Evolutionary conservation across 2,888 invertebrate genomes (phyloP).

Genomic region (Pachymerium ferrugineum): DNA sequence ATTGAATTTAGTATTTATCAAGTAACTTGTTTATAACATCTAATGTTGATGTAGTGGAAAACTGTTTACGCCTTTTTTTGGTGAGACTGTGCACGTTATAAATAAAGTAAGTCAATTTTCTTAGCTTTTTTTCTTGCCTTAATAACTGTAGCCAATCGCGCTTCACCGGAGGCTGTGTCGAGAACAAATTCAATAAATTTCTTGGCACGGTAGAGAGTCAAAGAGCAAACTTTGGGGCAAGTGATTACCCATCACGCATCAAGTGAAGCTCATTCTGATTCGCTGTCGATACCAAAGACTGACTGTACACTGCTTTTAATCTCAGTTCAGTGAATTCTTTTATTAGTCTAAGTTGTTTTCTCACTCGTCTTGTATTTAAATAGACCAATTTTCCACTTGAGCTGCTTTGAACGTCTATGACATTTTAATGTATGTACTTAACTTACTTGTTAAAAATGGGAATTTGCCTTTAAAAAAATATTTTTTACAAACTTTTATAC

Average conservation of each 20-base stretch:
- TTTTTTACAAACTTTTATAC: too few relatives aligned
- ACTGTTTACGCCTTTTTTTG: too few relatives aligned
- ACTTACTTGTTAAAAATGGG: too few relatives aligned
- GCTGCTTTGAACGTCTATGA: background rate
- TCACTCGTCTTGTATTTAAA: conserved; percentile 2
- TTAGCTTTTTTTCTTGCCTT: too few relatives aligned
- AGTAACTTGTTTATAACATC: too few relatives aligned
- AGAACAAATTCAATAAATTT: background rate
- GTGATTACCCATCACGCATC: background rate
- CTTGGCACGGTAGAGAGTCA: background rate
- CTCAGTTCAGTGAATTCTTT: background rate
- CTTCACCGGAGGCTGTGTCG: background rate
- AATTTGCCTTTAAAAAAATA: too few relatives aligned
- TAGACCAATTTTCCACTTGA: background rate
- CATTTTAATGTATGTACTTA: too few relatives aligned
- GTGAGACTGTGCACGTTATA: background rate
- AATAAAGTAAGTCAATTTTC: too few relatives aligned
- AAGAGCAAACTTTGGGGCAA: background rate
- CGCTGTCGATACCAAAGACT: background rate
- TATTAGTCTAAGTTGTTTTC: too few relatives aligned
- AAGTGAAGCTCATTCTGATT: background rate
- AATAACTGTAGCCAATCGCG: background rate
- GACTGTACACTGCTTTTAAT: background rate
- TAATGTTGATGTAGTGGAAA: too few relatives aligned
- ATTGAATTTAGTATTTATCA: too few relatives aligned